Base-by-base conservation (phyloP, 2,797 vertebrate genomes). In the Nothura maculosa region DNA sequence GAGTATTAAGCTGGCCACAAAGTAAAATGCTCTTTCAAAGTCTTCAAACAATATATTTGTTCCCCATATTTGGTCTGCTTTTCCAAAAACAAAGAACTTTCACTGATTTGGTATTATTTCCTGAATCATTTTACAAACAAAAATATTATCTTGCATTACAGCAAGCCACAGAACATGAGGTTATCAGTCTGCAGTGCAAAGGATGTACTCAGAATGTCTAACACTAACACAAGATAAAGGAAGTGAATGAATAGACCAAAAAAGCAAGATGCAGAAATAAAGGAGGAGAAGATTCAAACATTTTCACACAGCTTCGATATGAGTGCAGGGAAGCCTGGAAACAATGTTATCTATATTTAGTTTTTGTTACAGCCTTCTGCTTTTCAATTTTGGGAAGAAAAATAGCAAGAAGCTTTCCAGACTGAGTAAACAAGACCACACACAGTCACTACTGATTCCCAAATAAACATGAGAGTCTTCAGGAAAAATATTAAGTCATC, bases 391-490 rank as follows among this genome's bases (percentile, higher is more conserved):
- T 25, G 17, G 38, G 17, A 50, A 81, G 64, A 50, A 93, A 89
- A 81, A 70, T 25, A 81, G 78, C 12, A 50, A 85, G 90, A 81
- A 62, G 5, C 27, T 68, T 22, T 50, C 21, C 78, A 60, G 47
- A 85, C 15, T 52, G 58, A 85, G 57, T 84, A 91, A 95, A 95
- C 55, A 95, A 83, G 85, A 87, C 67, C 80, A 85, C 82, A 96
- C 63, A 85, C 24, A 87, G 76, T 11, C 40, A 91, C 12, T 83
- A 12, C 61, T 27, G 32, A 68, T 83, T 93, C 50, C 55, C 69
- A 72, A 89, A 87, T 15, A 92, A 87, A 87, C 28, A 92, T 1
- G 0, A 28, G 82, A 92, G 42, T 84, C 63, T 91, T 87, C 74
- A 93, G 63, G 52, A 94, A 92, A 95, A 95, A 88, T n/a, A 67